Evolutionary conservation across 2,797 vertebrate species (phyloP).

Genomic region (Falco biarmicus): DNA sequence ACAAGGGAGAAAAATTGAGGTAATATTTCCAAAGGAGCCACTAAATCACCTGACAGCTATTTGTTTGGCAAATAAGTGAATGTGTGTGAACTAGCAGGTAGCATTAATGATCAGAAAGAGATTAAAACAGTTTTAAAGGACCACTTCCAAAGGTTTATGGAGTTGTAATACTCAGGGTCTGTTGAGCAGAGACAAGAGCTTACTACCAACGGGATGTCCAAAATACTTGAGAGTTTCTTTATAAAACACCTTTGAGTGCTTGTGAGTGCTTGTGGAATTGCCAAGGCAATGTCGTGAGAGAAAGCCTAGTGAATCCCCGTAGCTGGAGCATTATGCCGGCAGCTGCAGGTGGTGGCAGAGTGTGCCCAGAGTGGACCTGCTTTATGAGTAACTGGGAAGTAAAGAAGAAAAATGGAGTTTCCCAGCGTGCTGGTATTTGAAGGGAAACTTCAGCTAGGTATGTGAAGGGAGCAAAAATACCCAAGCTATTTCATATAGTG

Average conservation of each 20-base stretch:
- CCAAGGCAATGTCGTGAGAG: neutral
- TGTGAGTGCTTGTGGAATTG: neutral
- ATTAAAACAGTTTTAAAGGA: neutral
- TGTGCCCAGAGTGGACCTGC: neutral
- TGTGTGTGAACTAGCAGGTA: neutral
- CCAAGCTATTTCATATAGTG: neutral
- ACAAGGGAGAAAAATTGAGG: neutral
- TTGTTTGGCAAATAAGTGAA: neutral
- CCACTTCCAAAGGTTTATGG: neutral
- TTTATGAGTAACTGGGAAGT: neutral
- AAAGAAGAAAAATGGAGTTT: neutral
- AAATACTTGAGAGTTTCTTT: neutral
- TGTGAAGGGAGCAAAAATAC: neutral
- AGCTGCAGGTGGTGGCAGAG: neutral
- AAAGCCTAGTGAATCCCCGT: neutral
- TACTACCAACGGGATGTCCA: neutral
- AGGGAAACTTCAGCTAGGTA: neutral
- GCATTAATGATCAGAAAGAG: neutral
- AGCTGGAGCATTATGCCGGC: neutral
- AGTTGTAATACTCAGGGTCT: neutral
- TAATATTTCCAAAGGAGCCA: conserved; percentile 5
- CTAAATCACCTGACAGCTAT: neutral
- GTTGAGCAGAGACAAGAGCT: neutral
- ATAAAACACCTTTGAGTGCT: conserved; percentile 9
- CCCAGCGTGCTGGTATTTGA: neutral